Percentiles rank a stretch among this genome's conserved stretches.
These are phyloP conservation scores for Cephus spinipes DNA, from an alignment of 2,888 invertebrate genomes.

Conservation along the genomic window DNA sequence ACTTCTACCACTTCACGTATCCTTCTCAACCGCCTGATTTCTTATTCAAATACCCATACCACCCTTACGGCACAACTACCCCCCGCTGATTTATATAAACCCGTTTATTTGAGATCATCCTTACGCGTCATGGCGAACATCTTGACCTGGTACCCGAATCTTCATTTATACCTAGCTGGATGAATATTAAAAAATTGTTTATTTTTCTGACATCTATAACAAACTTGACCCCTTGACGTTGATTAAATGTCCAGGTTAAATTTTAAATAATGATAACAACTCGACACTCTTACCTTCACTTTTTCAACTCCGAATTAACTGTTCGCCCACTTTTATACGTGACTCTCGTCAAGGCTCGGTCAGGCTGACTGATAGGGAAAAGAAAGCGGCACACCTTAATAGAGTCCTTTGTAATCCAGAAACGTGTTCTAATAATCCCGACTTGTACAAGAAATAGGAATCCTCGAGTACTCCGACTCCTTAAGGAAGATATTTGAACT, in stretches of 20 bases:
- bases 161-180: background rate
- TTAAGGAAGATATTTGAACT: background rate
- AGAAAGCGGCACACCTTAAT: constrained; percentile 1
- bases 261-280: background rate
- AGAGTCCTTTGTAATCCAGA: constrained; percentile 14
- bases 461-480: background rate
- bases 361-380: constrained; percentile 3
- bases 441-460: background rate
- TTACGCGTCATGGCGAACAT: constrained; percentile 36
- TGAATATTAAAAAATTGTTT: background rate
- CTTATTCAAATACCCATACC: constrained; percentile 50
- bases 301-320: background rate
- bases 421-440: constrained; percentile 16
- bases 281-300: background rate
- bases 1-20: background rate
- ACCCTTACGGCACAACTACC: constrained; percentile 39
- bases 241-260: background rate
- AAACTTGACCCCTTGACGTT: background rate
- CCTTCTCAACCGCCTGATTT: constrained; percentile 42
- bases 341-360: background rate
- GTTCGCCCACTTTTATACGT: background rate
- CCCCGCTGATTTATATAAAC: constrained; percentile 58
- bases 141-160: background rate
- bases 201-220: background rate
- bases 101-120: constrained; percentile 62